A percentile compares a stretch with the other conserved stretches of the same genome.
Evolutionary conservation across 2,113 vertebrate genomes (phyloP).

Genomic region (Vicugna pacos): DNA sequence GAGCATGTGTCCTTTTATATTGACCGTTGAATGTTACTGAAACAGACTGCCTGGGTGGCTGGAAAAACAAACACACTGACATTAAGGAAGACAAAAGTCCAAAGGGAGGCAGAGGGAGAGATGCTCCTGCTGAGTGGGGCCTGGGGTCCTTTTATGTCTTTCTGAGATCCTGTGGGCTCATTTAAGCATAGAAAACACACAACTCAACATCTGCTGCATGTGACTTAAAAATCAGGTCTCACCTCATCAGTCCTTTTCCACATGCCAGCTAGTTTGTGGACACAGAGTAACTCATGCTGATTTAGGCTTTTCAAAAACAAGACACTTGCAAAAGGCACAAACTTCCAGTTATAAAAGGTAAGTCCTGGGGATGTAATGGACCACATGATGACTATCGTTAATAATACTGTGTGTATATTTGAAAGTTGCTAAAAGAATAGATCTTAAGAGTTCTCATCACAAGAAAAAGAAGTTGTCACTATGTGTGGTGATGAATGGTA

Average conservation of each 20-base stretch:
- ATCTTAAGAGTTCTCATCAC: conserved; percentile 4
- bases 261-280: not conserved
- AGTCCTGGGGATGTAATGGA: not conserved
- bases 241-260: not conserved
- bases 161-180: not conserved
- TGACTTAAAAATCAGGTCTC: conserved; percentile 41
- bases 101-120: not conserved
- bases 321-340: not conserved
- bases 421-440: not conserved
- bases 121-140: not conserved
- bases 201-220: not conserved
- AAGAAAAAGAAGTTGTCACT: not conserved
- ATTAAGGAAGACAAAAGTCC: conserved; percentile 1
- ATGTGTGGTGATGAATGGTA: not conserved
- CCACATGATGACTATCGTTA: not conserved
- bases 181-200: not conserved
- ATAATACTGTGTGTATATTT: not conserved
- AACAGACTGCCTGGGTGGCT: conserved; percentile 45
- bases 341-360: not conserved
- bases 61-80: conserved; percentile 45
- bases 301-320: conserved; percentile 19
- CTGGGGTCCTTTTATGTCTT: not conserved
- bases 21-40: conserved; percentile 3
- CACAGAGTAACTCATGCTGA: not conserved
- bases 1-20: conserved; percentile 2